These are phyloP conservation scores for Hymenochirus boettgeri DNA, from an alignment of 2,113 vertebrate species.

Conservation along the genomic window DNA sequence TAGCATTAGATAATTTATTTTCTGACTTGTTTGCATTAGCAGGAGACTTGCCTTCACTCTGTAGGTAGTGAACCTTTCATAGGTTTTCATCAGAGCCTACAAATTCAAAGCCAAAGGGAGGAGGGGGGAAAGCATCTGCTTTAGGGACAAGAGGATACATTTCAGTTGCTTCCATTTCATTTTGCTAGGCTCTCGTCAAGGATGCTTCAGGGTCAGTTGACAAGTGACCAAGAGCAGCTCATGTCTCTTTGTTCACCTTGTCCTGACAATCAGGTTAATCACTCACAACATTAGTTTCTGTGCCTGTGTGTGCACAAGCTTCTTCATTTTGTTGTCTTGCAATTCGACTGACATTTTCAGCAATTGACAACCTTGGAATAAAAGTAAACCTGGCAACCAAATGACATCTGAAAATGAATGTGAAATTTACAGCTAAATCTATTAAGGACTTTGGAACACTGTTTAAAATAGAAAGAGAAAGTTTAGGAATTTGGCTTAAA, in stretches of 20 bases:
- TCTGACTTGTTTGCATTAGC: slow-evolving; percentile 42
- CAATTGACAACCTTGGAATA: not conserved
- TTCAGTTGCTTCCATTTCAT: slow-evolving; percentile 58
- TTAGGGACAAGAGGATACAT: slow-evolving; percentile 56
- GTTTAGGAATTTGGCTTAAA: no score
- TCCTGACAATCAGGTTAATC: slow-evolving; percentile 54
- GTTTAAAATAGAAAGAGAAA: no score
- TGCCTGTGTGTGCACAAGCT: slow-evolving; percentile 2
- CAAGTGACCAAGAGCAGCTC: slow-evolving; percentile 61
- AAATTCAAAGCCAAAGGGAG: slow-evolving; percentile 14
- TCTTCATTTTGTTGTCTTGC: not conserved
- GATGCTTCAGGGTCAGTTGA: slow-evolving; percentile 47
- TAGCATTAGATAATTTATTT: slow-evolving; percentile 34
- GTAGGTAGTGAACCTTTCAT: slow-evolving; percentile 41
- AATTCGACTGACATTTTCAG: not conserved
- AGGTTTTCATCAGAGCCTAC: not conserved
- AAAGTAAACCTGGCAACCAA: not conserved
- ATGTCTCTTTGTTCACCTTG: slow-evolving; percentile 59
- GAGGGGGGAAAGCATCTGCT: slow-evolving; percentile 54
- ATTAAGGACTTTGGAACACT: no score
- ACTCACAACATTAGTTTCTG: slow-evolving; percentile 43
- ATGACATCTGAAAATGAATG: not conserved
- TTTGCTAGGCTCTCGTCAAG: slow-evolving; percentile 55
- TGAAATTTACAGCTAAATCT: not conserved
- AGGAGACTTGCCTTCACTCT: slow-evolving; percentile 26